These are phyloP conservation scores for Pseudoatta argentina DNA, from an alignment of 1,140 invertebrate species.

Conservation along the genomic window DNA sequence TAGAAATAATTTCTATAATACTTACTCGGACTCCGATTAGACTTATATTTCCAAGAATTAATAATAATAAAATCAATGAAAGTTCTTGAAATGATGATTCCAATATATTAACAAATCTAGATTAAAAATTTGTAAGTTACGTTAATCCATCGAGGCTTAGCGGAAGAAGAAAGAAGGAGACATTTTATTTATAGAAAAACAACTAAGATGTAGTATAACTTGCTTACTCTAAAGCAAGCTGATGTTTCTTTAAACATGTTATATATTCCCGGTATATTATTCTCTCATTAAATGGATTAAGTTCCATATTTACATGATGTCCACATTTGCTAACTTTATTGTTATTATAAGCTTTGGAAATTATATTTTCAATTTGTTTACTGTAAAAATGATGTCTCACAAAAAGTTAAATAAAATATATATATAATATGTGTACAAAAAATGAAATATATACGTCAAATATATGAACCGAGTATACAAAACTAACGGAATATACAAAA, in stretches of 20 bases:
- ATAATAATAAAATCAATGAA: neutral
- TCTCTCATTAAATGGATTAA: neutral
- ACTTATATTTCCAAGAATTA: neutral
- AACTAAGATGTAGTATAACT: neutral
- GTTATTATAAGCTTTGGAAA: neutral
- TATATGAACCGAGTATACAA: neutral
- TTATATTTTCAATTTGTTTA: slow-evolving; percentile 25
- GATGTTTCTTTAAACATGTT: slow-evolving; percentile 38
- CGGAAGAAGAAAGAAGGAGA: too few relatives aligned
- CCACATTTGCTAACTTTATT: neutral
- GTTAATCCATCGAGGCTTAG: too few relatives aligned
- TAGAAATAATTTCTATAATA: neutral
- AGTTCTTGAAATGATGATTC: neutral
- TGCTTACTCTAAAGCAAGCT: slow-evolving; percentile 33
- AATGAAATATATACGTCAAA: neutral
- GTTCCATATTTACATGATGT: neutral
- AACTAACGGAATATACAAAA: neutral
- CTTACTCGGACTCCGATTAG: slow-evolving; percentile 11
- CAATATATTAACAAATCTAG: slow-evolving; percentile 10
- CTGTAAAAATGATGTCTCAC: neutral
- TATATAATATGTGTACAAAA: neutral
- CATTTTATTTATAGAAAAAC: neutral
- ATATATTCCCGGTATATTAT: slow-evolving; percentile 23
- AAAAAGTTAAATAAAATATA: neutral
- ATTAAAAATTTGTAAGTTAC: neutral